A percentile compares a stretch with the other conserved stretches of the same genome.
Conservation (phyloP, 2,113 vertebrate genomes). For the Gorsachius goisagi region DNA sequence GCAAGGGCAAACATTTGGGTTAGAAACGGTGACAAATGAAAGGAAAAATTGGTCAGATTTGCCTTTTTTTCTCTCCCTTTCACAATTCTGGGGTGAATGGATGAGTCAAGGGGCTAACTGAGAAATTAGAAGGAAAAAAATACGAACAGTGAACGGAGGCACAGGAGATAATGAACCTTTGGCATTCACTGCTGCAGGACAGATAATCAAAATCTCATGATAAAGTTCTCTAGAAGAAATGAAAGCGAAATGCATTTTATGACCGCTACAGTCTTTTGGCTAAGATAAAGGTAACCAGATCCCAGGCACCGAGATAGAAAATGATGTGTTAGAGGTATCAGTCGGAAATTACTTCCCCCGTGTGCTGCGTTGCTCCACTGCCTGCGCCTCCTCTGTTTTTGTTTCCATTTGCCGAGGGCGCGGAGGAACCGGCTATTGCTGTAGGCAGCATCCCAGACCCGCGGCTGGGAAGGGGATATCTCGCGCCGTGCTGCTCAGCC, state of each 20-base stretch:
- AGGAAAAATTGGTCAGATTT: neutral
- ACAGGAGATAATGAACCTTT: neutral
- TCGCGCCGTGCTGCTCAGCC: neutral
- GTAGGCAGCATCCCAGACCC: conserved; percentile 33
- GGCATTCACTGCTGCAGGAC: neutral
- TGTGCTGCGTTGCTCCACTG: neutral
- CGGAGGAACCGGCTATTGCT: neutral
- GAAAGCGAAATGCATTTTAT: neutral
- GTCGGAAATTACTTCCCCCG: neutral
- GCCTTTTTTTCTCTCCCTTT: neutral
- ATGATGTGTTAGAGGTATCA: conserved; percentile 44
- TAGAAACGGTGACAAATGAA: conserved; percentile 4
- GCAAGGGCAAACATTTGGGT: neutral
- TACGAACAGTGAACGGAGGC: neutral
- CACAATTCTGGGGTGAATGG: neutral
- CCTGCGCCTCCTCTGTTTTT: neutral
- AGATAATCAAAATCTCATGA: conserved; percentile 13
- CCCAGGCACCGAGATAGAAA: neutral
- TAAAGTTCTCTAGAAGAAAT: neutral
- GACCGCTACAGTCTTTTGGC: neutral
- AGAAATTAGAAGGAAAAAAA: neutral
- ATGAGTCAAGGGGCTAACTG: neutral
- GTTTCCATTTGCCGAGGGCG: neutral
- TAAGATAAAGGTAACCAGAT: conserved; percentile 38
- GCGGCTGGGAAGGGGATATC: neutral